phyloP scores from a whole-genome alignment of 2,888 invertebrate species.

The Leptinotarsa tumamoca region DNA sequence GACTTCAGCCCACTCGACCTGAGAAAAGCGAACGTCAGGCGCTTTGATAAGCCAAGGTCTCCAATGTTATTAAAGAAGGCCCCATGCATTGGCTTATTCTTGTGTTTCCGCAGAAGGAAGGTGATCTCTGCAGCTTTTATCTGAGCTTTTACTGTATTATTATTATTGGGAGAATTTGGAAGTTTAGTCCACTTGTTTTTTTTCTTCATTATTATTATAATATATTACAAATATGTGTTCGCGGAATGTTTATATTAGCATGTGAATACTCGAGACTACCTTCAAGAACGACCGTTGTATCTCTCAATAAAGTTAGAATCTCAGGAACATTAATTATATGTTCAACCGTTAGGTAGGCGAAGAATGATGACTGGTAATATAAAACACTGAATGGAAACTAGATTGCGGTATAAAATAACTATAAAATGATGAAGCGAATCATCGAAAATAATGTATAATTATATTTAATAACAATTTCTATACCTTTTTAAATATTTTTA shows the following conservation, averaged over 20 bases:
- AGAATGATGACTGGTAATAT: neutral
- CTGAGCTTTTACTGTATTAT: too few relatives aligned
- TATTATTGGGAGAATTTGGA: too few relatives aligned
- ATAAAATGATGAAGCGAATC: neutral
- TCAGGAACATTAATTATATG: neutral
- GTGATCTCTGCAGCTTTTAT: too few relatives aligned
- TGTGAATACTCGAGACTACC: neutral
- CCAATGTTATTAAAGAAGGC: too few relatives aligned
- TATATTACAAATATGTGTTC: neutral
- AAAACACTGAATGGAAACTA: neutral
- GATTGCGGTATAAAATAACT: conserved; percentile 4
- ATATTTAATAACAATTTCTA: too few relatives aligned
- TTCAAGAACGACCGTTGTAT: neutral
- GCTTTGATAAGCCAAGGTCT: too few relatives aligned
- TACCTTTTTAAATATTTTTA: too few relatives aligned
- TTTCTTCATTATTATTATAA: neutral
- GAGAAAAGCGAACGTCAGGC: too few relatives aligned
- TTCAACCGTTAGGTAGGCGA: conserved; percentile 5
- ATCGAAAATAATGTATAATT: neutral
- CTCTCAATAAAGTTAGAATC: neutral
- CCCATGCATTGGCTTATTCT: too few relatives aligned
- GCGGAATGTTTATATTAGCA: neutral
- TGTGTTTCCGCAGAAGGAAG: too few relatives aligned
- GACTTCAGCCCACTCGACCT: too few relatives aligned
- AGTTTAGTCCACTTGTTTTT: neutral